Evolutionary conservation across 2,888 invertebrate species (phyloP), one percentile per base, ranked within the genome.

Genomic region (Erannis defoliaria): DNA sequence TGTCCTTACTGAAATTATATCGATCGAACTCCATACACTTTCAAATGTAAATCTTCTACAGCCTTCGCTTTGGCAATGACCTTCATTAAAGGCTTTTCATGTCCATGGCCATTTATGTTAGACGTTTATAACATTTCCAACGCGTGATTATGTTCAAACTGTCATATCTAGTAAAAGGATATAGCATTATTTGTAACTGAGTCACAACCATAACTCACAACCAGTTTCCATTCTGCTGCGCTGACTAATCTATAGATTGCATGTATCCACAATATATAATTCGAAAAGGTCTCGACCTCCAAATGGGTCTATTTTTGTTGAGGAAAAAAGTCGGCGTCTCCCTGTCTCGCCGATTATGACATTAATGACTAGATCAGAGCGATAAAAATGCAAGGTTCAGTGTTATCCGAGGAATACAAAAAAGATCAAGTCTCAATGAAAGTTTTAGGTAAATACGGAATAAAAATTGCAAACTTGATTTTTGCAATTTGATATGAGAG

Each of bases 231-330:
- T 59, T 53, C 33, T 38, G 4, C 26, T 33, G 46, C 10, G 40
- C 53, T 53, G 42, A 54, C 49, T 60, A 60, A 60, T 60, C 10
- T 29, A 21, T 14, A 42, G 35, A 42, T 42, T 23, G 48, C 38
- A 46, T 19, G 31, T 42, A 3, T 9, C 38, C 37, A 42, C 19
- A 18, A 43, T 16, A 40, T 42, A 40, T 31, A 31, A 31, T 38
- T 19, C 10, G 6, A 40, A 42, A 51, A 51, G 51, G 40, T 51
- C 51, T 31, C 40, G 51, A 51, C 51, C 51, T 51, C 40, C 40
- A 51, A 51, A 40, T 40, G 40, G 12, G 31, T 51, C 18, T 51
- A 40, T 40, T 50, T 50, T 51, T 31, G 51, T 31, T 19, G 31
- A 51, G 51, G 51, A 51, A 51, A 51, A 45, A 37, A 26, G 9